Evolutionary conservation across 2,797 vertebrate species (phyloP).

Genomic region (Adrianichthys oophorus): DNA sequence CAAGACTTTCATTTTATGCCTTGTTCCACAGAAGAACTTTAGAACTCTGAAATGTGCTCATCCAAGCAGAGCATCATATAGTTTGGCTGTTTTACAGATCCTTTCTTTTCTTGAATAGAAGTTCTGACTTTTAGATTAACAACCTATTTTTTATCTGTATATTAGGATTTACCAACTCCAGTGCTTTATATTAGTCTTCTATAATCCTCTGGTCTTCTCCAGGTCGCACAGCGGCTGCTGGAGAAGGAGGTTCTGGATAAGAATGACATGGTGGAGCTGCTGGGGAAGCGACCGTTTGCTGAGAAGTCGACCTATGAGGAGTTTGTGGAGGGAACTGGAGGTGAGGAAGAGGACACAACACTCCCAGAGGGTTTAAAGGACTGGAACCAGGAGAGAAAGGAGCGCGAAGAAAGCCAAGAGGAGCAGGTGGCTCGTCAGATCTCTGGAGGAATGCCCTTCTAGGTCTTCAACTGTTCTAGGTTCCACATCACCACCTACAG

Average conservation of each 20-base stretch:
- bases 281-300: constrained; percentile 88
- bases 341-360: constrained; percentile 91
- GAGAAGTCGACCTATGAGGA: constrained; percentile 97
- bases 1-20: too few relatives aligned
- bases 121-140: too few relatives aligned
- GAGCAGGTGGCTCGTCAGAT: constrained; percentile 85
- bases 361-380: constrained; percentile 94
- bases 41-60: too few relatives aligned
- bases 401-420: constrained; percentile 81
- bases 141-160: too few relatives aligned
- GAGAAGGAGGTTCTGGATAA: constrained; percentile 96
- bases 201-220: constrained; percentile 11
- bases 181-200: too few relatives aligned
- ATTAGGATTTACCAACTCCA: too few relatives aligned
- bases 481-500: neutral
- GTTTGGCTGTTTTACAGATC: too few relatives aligned
- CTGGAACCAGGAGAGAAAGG: constrained; percentile 90
- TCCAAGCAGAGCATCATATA: too few relatives aligned
- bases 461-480: constrained; percentile 29
- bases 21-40: too few relatives aligned
- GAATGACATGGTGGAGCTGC: constrained; percentile 90
- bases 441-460: constrained; percentile 83
- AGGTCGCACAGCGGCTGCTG: constrained; percentile 91
- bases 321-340: constrained; percentile 94
- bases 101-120: too few relatives aligned